Conservation (phyloP, 2,113 vertebrate genomes). For the Halcyon senegalensis region DNA sequence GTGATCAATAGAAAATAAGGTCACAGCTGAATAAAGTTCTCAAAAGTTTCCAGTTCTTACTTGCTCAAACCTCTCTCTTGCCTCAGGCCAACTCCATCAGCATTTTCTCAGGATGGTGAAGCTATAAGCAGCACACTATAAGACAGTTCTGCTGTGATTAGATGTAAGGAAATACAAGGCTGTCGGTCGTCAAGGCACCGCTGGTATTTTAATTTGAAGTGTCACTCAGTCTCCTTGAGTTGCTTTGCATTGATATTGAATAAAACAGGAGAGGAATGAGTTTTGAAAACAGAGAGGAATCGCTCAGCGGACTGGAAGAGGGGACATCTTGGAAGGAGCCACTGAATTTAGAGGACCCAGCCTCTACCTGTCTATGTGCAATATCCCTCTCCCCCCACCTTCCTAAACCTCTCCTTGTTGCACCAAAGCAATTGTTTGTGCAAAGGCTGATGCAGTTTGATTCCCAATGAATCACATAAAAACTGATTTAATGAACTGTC, state of each 20-base stretch:
- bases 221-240: constrained; percentile 30
- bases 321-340: background rate
- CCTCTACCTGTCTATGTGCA: background rate
- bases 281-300: background rate
- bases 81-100: constrained; percentile 37
- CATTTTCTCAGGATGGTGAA: constrained; percentile 19
- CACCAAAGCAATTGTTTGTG: background rate
- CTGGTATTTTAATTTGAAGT: constrained; percentile 53
- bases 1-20: constrained; percentile 30
- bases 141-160: constrained; percentile 27
- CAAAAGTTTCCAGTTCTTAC: constrained; percentile 20
- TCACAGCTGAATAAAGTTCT: constrained; percentile 38
- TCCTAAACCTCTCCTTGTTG: background rate
- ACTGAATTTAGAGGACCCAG: background rate
- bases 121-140: background rate
- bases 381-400: background rate
- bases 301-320: background rate
- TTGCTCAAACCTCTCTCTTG: background rate
- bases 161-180: constrained; percentile 22
- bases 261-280: constrained; percentile 30
- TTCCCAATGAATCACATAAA: background rate
- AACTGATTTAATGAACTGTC: constrained; percentile 17
- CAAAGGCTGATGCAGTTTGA: background rate
- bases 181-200: background rate
- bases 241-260: constrained; percentile 24